Evolutionary conservation across 2,888 invertebrate genomes (phyloP).

Genomic region (Himalopsyche tibetana): DNA sequence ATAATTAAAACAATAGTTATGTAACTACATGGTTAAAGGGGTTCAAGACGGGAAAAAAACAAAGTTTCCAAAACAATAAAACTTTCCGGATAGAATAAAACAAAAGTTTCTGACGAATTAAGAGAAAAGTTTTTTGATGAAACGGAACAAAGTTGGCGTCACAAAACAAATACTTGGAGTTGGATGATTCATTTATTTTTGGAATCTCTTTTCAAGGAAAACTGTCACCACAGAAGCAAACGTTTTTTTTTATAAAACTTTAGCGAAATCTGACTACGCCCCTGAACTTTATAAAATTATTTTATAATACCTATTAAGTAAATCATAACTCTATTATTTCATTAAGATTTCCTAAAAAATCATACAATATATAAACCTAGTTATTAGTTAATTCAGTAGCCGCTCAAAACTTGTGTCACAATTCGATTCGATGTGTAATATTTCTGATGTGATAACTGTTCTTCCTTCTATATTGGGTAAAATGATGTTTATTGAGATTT

Average conservation of each 20-base stretch:
- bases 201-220: slow-evolving; percentile 11
- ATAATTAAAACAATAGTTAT: too few species aligned
- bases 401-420: too few species aligned
- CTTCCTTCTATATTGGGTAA: too few species aligned
- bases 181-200: slow-evolving; percentile 21
- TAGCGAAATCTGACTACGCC: not conserved
- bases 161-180: not conserved
- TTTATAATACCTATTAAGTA: too few species aligned
- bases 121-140: slow-evolving; percentile 18
- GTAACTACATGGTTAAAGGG: not conserved
- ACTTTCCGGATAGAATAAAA: not conserved
- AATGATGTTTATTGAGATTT: too few species aligned
- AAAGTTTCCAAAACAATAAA: not conserved
- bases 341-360: too few species aligned
- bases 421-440: too few species aligned
- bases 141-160: slow-evolving; percentile 17
- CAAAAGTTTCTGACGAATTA: slow-evolving; percentile 18
- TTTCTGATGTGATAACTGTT: too few species aligned
- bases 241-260: not conserved
- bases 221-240: slow-evolving; percentile 6
- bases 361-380: too few species aligned
- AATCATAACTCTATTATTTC: too few species aligned
- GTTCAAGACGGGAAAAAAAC: not conserved
- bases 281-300: not conserved
- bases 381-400: too few species aligned